Evolutionary conservation across 2,888 invertebrate species (phyloP).

Genomic region (Sacculina carcini): DNA sequence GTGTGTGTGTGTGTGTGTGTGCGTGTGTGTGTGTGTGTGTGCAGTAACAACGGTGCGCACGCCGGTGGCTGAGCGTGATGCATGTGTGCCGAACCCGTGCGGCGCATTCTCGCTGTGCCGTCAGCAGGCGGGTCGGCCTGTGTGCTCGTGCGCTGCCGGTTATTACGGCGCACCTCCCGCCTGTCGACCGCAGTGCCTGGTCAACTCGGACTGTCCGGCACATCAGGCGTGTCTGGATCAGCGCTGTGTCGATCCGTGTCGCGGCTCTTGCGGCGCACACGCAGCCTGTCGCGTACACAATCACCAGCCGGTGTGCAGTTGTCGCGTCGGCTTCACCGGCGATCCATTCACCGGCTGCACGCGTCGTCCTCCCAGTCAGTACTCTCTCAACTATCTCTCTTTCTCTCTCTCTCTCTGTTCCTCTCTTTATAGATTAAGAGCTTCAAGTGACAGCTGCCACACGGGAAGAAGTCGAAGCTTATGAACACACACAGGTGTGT

Average conservation of each 20-base stretch:
- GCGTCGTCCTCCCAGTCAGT: slow-evolving; percentile 41
- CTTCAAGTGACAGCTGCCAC: too few relatives aligned
- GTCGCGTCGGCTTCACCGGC: slow-evolving; percentile 49
- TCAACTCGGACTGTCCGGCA: slow-evolving; percentile 58
- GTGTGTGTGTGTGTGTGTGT: too few relatives aligned
- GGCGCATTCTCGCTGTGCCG: slow-evolving; percentile 29
- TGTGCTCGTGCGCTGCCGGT: slow-evolving; percentile 29
- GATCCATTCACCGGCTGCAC: slow-evolving; percentile 52
- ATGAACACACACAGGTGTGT: too few relatives aligned
- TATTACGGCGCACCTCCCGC: slow-evolving; percentile 29
- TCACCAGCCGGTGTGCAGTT: slow-evolving; percentile 45
- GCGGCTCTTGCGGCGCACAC: slow-evolving; percentile 58
- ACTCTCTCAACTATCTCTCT: too few relatives aligned
- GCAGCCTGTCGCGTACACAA: slow-evolving; percentile 49
- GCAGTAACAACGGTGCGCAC: not conserved
- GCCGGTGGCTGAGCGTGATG: slow-evolving; percentile 8
- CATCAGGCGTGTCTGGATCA: slow-evolving; percentile 60
- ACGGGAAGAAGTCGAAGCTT: too few relatives aligned
- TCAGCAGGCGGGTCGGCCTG: slow-evolving; percentile 44
- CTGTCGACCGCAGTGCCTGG: slow-evolving; percentile 62
- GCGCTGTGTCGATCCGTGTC: slow-evolving; percentile 30
- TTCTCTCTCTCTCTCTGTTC: too few relatives aligned
- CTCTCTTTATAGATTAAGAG: too few relatives aligned
- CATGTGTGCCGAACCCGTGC: slow-evolving; percentile 31
- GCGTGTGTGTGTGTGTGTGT: too few relatives aligned